Evolutionary conservation across 2,888 invertebrate genomes (phyloP), one percentile per base, ranked within the genome.

Genomic region (Cerastis rubricosa): DNA sequence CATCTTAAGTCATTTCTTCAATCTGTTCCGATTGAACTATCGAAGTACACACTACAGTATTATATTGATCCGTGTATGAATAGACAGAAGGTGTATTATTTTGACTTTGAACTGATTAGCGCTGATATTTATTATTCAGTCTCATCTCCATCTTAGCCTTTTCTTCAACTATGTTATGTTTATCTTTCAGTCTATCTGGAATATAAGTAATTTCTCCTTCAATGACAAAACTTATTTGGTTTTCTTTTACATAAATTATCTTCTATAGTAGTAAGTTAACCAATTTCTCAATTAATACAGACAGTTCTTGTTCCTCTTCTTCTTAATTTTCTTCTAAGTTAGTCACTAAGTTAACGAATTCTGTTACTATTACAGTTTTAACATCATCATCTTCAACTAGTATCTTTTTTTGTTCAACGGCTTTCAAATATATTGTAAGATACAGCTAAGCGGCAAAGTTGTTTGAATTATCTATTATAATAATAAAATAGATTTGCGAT

Each of bases 71-170:
- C 40, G 35, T 65, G 19, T 14, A 79, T 83, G 69, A 82, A 80
- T 83, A 80, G 54, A 82, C 84, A 66, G 71, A 79, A 22, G 25
- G 14, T 25, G 79, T 35, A 80, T 71, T 80, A 80, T 82, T 72
- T 80, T 83, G 71, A 75, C 61, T 82, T 80, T 82, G 65, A 83
- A 83, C 75, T 61, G 71, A 69, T 65, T 74, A 59, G 35, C 59
- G 29, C 14, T 61, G 29, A 71, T n/a, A 64, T 68, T 71, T 35
- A 65, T 22, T 54, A 68, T 68, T 45, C 25, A n/a, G 22, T 35
- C 25, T 35, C 40, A 43, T 63, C 57, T 57, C 14, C 51, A 43
- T 61, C 14, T 45, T n/a, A 65, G 45, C 22, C 3, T 49, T 64
- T 73, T 54, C 17, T 8, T 0, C 14, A 25, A 4, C 11, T 40